These are phyloP conservation scores for Andricus grossulariae DNA, from an alignment of 1,140 invertebrate species.

Conservation along the genomic window DNA sequence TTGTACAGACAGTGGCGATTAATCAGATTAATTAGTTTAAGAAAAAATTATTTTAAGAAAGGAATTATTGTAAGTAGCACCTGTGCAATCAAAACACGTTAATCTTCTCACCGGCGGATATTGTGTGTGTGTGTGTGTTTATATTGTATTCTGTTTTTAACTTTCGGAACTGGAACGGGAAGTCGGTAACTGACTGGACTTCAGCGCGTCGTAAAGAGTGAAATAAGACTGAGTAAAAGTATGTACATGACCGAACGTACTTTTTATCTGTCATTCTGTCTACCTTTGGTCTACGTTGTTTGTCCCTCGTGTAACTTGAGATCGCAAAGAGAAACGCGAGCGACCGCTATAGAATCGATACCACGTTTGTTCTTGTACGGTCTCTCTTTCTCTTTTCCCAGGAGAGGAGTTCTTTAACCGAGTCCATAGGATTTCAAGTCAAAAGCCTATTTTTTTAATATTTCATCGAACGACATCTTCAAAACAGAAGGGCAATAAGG, in stretches of 20 bases:
- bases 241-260: neutral
- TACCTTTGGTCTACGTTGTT: slow-evolving; percentile 21
- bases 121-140: neutral
- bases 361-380: slow-evolving; percentile 68
- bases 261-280: slow-evolving; percentile 32
- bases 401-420: slow-evolving; percentile 46
- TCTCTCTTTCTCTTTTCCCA: slow-evolving; percentile 53
- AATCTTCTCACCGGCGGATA: too few species aligned
- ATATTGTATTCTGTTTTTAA: slow-evolving; percentile 1
- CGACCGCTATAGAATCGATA: slow-evolving; percentile 68
- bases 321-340: slow-evolving; percentile 66
- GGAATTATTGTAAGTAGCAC: too few species aligned
- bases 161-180: neutral
- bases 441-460: neutral
- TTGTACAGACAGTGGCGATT: too few species aligned
- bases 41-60: too few species aligned
- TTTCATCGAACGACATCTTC: neutral
- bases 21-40: too few species aligned
- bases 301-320: slow-evolving; percentile 63
- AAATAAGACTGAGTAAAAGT: slow-evolving; percentile 21
- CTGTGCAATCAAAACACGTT: too few species aligned
- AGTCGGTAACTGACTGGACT: slow-evolving; percentile 4
- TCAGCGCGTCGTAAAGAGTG: neutral
- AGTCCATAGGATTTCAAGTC: slow-evolving; percentile 35
- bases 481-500: neutral